Base-by-base conservation (phyloP, 2,888 invertebrate species). In the Apoderus coryli region DNA sequence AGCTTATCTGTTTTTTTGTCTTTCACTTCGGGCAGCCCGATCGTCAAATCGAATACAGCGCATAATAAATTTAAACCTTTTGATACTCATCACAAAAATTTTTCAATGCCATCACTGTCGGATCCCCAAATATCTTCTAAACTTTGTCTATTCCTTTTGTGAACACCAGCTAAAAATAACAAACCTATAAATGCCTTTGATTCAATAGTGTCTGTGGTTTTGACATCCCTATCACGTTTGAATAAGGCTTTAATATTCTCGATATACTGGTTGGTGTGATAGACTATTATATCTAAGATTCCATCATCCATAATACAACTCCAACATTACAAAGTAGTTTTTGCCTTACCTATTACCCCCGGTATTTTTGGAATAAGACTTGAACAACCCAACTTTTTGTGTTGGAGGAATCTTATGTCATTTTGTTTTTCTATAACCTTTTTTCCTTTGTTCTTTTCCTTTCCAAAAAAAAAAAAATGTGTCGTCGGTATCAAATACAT, bases 71-170 rank as follows among this genome's bases (percentile, higher is more conserved):
- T 42, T 41, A 29, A 47, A 46, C 6, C 43, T 27, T 37, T 43
- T 44, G 10, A 44, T 29, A 19, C 31, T 40, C 44, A 48, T 49
- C 4, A 41, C 40, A 5, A 45, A 39, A 44, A 46, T 33, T 35
- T 38, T 37, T 50, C 45, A 15, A 46, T 28, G 10, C 45, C 42
- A 34, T 38, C 35, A 10, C 46, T 42, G 31, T 44, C 36, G 29
- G 29, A 36, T 14, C 40, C 40, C 43, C 42, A 48, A 25, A 47
- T 34, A 31, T 45, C 43, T 31, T 46, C 41, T 22, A 43, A 39
- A 32, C 29, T 37, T 23, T 38, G 38, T 28, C 40, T 26, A 36
- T 42, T 42, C 4, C 39, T 13, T 43, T 39, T 36, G 10, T 40
- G 35, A 9, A 36, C 38, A 25, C 44, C 44, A 32, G 44, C 38